A percentile compares a stretch with the other conserved stretches of the same genome.
These are phyloP conservation scores for Meteorus colon DNA, from an alignment of 2,888 invertebrate species.

Conservation along the genomic window DNA sequence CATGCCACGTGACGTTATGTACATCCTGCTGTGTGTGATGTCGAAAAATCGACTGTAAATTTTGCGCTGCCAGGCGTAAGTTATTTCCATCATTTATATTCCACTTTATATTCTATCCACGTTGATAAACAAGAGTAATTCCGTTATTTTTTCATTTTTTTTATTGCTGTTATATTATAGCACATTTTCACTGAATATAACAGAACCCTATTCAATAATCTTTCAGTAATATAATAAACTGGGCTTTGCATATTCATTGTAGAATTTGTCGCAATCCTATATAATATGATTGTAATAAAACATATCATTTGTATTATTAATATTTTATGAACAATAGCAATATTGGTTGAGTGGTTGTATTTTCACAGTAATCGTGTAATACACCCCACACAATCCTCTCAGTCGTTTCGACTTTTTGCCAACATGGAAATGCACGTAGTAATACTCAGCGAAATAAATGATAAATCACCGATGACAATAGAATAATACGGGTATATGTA, in stretches of 20 bases:
- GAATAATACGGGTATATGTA: not conserved
- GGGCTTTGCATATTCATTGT: not conserved
- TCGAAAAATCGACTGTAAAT: slow-evolving; percentile 44
- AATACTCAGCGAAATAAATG: not conserved
- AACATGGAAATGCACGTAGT: not conserved
- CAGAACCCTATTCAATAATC: not conserved
- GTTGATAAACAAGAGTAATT: slow-evolving; percentile 11
- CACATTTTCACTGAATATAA: not conserved
- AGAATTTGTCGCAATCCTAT: not conserved
- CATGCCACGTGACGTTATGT: slow-evolving; percentile 52
- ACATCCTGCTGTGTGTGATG: slow-evolving; percentile 46
- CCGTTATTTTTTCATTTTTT: slow-evolving; percentile 10
- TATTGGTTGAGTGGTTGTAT: not conserved
- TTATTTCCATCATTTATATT: slow-evolving; percentile 25
- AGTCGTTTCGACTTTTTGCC: not conserved
- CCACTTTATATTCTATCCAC: slow-evolving; percentile 13
- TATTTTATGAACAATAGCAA: not conserved
- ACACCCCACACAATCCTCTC: not conserved
- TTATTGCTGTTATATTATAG: not conserved
- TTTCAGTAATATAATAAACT: not conserved
- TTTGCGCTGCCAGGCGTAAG: not conserved
- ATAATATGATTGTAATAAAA: not conserved
- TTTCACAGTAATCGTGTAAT: not conserved
- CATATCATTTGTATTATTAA: not conserved
- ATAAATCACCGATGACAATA: not conserved